Evolutionary conservation across 2,113 vertebrate genomes (phyloP), one percentile per base, ranked within the genome.

Genomic region (Pogonocichla stellata): DNA sequence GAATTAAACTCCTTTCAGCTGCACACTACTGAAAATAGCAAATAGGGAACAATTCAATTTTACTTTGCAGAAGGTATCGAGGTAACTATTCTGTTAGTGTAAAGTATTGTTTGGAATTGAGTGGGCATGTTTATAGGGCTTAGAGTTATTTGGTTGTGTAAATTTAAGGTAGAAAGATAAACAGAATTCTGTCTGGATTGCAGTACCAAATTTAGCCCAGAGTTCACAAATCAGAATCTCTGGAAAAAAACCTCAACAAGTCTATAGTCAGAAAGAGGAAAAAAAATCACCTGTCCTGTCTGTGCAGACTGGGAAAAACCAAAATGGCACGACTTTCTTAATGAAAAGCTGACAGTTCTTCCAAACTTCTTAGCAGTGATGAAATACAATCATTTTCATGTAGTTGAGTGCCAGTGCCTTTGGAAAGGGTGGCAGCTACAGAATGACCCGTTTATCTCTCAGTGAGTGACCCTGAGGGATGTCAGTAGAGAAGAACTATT

Each of bases 191-290:
- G 45, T 78, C 42, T 89, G 45, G 5, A 40, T 57, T 9, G 4
- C 16, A 40, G 19, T 40, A 28, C n/a, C 20, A 88, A 84, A 58
- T 66, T 58, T 89, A 91, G 10, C 14, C 5, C 18, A 74, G 53
- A 33, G 38, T 38, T 71, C 10, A 28, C 19, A 71, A 16, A 62
- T 50, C 0, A 33, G 66, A 79, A 23, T 42, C 84, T 86, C 81
- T 66, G 12, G 5, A 10, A 81, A 79, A 75, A 34, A 23, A 0
- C 0, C 16, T 1, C 3, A 2, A 24, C 45, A 75, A 2, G 5
- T 84, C 7, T 50, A 24, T 17, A 65, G 6, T 56, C 17, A 82
- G 47, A 66, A 90, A 25, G 9, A 81, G 19, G 12, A 31, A 29
- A 45, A 62, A 60, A 71, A 67, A 66, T 28, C 10, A 10, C 8